Evolutionary conservation across 2,797 vertebrate species (phyloP), one percentile per base, ranked within the genome.

Genomic region (Benthosema pterotum): DNA sequence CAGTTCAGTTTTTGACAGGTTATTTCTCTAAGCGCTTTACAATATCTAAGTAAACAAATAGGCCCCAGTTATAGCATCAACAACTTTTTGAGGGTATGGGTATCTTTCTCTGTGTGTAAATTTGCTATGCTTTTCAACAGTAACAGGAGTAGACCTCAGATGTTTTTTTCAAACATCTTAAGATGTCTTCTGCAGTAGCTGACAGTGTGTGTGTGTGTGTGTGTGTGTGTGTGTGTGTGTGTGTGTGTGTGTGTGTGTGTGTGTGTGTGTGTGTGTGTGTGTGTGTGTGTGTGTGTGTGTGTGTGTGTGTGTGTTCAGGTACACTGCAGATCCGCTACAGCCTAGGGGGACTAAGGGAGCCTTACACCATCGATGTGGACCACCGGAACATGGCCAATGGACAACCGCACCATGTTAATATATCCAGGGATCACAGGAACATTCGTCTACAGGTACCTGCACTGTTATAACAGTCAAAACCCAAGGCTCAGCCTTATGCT

Each of bases 251-350:
- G 11, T 17, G n/a, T 19, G 17, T 52, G 42, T 5, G 42, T 43
- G 42, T 5, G 42, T 43, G 42, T 45, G 25, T 15, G 28, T 55
- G 25, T 38, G 25, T 19, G 19, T 17, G 50, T 18, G n/a, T 52
- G 43, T 75, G n/a, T 55, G 48, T 17, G 14, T 54, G 19, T 16
- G 5, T 58, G 43, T 48, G 17, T 42, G 7, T 53, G 4, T 46
- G 2, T 54, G 0, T 64, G 4, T 25, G 4, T 63, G 13, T 63
- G 42, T 65, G 11, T 69, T 3, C 67, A 99, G 97, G 97, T 48
- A 94, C 91, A 25, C 91, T 99, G n/a, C 96, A 99, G 88, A 92
- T 99, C 63, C 94, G 94, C 7, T 99, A 99, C 90, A 95, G 90
- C 74, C 92, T 99, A 0, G 96, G 97, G 4, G 94, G 95, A 5